A percentile compares a stretch with the other conserved stretches of the same genome.
These are phyloP conservation scores for Amblyjoppa proteus DNA, from an alignment of 2,888 invertebrate species.

Conservation along the genomic window DNA sequence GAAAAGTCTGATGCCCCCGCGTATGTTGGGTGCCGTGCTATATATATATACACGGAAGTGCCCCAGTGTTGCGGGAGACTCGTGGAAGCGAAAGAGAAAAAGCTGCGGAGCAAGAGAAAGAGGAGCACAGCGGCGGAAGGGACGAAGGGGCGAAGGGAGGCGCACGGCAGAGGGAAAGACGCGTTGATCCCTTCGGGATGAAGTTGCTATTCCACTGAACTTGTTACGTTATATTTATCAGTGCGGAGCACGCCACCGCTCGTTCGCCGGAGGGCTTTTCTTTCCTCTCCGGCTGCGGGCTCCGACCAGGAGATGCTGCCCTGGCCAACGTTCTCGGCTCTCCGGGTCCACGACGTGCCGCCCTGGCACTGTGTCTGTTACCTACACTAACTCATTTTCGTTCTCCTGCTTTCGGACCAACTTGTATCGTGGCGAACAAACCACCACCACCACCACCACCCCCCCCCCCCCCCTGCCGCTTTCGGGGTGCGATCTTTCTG, in stretches of 20 bases:
- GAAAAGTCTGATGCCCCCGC: constrained; percentile 11
- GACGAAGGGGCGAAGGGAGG: constrained; percentile 41
- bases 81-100: constrained; percentile 11
- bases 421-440: not conserved
- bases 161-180: constrained; percentile 75
- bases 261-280: constrained; percentile 74
- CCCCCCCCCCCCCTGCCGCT: not conserved
- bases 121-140: not conserved
- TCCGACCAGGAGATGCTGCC: constrained; percentile 46
- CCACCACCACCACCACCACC: not conserved
- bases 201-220: constrained; percentile 84
- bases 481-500: not conserved
- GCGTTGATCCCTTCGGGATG: constrained; percentile 84
- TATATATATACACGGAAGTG: constrained; percentile 12
- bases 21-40: not conserved
- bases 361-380: not conserved
- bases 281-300: constrained; percentile 74
- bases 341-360: constrained; percentile 52
- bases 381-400: constrained; percentile 23
- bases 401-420: not conserved
- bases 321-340: constrained; percentile 56
- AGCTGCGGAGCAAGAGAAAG: not conserved
- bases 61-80: constrained; percentile 18
- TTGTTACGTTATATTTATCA: constrained; percentile 85
- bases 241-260: constrained; percentile 76